Percentiles rank a stretch among this genome's conserved stretches.
These are phyloP conservation scores for Pteropus alecto DNA, from an alignment of 2,113 vertebrate genomes.

Conservation along the genomic window DNA sequence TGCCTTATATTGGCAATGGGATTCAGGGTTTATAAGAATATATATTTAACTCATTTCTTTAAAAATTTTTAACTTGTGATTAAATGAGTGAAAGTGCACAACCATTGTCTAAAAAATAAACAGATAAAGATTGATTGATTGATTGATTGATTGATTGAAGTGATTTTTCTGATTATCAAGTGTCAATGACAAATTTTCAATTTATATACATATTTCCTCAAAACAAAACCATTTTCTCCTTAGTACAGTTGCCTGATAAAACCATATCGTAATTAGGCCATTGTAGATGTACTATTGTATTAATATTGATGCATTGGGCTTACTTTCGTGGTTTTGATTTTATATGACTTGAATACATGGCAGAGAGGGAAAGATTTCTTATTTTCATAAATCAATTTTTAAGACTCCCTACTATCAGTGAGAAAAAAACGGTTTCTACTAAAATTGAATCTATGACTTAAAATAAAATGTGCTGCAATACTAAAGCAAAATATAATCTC, in stretches of 20 bases:
- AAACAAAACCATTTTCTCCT: conserved; percentile 5
- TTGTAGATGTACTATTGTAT: not conserved
- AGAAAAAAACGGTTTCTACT: conserved; percentile 9
- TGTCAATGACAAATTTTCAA: conserved; percentile 40
- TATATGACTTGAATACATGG: not conserved
- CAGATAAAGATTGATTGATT: no score
- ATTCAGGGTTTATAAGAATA: conserved; percentile 42
- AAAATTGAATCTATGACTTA: conserved; percentile 34
- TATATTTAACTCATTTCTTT: not conserved
- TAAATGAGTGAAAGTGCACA: conserved; percentile 52
- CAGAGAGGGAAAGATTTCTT: not conserved
- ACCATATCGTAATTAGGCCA: not conserved
- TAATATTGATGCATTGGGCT: not conserved
- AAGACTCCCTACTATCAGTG: not conserved
- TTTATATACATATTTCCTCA: conserved; percentile 67
- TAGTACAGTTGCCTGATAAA: not conserved
- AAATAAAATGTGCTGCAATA: conserved; percentile 40
- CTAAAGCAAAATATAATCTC: conserved; percentile 38
- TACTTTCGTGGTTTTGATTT: not conserved
- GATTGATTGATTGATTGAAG: no score
- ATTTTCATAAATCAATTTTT: conserved; percentile 21
- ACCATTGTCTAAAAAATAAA: not conserved
- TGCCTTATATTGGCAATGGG: not conserved
- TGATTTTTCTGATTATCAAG: conserved; percentile 54
- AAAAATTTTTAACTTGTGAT: conserved; percentile 43